A percentile compares a stretch with the other conserved stretches of the same genome.
Evolutionary conservation across 2,113 vertebrate genomes (phyloP).

Genomic region (Sinocyclocheilus maitianheensis): DNA sequence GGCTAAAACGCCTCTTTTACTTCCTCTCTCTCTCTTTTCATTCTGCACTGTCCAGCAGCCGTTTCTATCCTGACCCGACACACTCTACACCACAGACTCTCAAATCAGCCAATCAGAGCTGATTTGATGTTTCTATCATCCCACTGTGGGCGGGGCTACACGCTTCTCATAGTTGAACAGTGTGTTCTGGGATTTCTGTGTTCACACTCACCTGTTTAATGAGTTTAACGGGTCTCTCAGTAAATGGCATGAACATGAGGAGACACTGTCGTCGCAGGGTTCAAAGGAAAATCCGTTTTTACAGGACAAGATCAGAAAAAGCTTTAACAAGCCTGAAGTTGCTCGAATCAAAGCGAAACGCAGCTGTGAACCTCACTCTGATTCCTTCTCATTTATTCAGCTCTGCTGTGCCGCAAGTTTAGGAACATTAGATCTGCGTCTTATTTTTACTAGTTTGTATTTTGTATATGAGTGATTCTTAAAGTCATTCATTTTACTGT

Average conservation of each 20-base stretch:
- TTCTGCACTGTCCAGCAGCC: too few species aligned
- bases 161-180: too few species aligned
- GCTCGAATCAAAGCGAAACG: slow-evolving; percentile 47
- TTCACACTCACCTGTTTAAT: not conserved
- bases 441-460: not conserved
- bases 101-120: not conserved
- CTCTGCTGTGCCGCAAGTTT: not conserved
- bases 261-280: not conserved
- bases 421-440: too few species aligned
- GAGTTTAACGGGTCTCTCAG: not conserved
- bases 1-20: slow-evolving; percentile 37
- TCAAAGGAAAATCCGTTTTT: slow-evolving; percentile 35
- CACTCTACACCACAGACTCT: too few species aligned
- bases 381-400: not conserved
- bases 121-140: not conserved
- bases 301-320: not conserved
- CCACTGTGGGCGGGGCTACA: not conserved
- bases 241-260: too few species aligned
- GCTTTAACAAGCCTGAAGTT: slow-evolving; percentile 55
- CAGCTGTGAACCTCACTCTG: not conserved
- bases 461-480: not conserved
- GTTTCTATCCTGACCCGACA: not conserved
- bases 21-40: not conserved
- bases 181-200: too few species aligned
- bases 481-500: not conserved